A percentile compares a stretch with the other conserved stretches of the same genome.
Conservation (phyloP, 2,888 invertebrate genomes). For the Caenorhabditis sp. region DNA sequence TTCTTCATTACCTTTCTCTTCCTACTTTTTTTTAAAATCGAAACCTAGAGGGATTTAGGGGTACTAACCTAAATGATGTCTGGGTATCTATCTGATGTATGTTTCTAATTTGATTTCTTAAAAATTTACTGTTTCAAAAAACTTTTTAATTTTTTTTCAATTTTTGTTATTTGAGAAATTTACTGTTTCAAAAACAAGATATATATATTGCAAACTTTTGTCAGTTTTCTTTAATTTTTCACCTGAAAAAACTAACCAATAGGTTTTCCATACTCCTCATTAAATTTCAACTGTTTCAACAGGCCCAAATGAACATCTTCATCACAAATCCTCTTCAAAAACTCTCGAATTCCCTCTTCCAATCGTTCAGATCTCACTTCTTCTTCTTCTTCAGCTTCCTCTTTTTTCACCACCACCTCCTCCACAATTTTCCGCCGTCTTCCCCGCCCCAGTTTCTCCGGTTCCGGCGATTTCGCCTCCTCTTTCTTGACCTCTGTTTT, state of each 20-base stretch:
- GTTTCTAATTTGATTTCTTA: too few relatives aligned
- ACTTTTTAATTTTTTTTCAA: too few relatives aligned
- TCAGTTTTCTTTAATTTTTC: neutral
- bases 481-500: slow-evolving; percentile 12
- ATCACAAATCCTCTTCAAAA: slow-evolving; percentile 36
- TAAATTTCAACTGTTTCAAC: slow-evolving; percentile 34
- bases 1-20: too few relatives aligned
- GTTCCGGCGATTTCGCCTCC: slow-evolving; percentile 2
- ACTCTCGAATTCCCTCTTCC: slow-evolving; percentile 13
- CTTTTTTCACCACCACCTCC: neutral
- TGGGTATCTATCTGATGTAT: too few relatives aligned
- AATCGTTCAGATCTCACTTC: neutral
- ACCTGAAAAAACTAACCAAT: neutral
- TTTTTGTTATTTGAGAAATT: too few relatives aligned
- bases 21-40: too few relatives aligned
- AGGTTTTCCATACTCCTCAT: slow-evolving; percentile 32
- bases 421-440: slow-evolving; percentile 2
- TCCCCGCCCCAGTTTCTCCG: slow-evolving; percentile 7
- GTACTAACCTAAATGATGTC: too few relatives aligned
- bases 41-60: too few relatives aligned
- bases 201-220: too few relatives aligned
- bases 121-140: too few relatives aligned
- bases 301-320: slow-evolving; percentile 36
- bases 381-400: slow-evolving; percentile 7
- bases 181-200: neutral